phyloP scores from a whole-genome alignment of 2,113 vertebrate species.

The Pongo pygmaeus region DNA sequence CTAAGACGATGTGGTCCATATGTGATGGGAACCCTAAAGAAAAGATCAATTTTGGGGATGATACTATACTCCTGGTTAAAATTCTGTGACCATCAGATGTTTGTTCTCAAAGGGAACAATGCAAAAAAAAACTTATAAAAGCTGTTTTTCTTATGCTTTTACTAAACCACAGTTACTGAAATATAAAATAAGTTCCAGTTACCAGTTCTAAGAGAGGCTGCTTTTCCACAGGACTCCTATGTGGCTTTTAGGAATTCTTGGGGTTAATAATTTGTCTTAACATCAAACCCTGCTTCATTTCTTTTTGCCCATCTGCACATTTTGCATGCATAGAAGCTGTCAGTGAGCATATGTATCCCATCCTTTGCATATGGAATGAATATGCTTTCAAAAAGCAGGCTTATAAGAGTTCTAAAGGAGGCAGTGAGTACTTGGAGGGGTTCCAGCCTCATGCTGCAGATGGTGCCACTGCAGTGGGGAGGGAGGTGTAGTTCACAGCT shows the following conservation, averaged over 20 bases:
- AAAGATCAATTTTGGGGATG: neutral
- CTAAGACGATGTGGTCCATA: neutral
- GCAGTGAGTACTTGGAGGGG: neutral
- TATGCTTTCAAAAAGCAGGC: slow-evolving; percentile 20
- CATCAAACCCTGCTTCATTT: slow-evolving; percentile 3
- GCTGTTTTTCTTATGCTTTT: neutral
- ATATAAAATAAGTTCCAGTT: neutral
- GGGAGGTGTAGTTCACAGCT: neutral
- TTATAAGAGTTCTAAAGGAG: slow-evolving; percentile 23
- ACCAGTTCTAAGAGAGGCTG: neutral
- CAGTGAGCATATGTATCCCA: neutral
- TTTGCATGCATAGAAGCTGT: slow-evolving; percentile 47
- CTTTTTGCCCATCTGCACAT: slow-evolving; percentile 44
- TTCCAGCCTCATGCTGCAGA: slow-evolving; percentile 31
- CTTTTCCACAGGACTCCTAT: neutral
- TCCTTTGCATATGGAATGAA: slow-evolving; percentile 57
- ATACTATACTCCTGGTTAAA: neutral
- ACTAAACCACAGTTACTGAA: slow-evolving; percentile 15
- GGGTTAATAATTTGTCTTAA: slow-evolving; percentile 31
- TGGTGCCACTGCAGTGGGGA: neutral
- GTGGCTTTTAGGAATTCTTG: neutral
- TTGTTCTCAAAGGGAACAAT: slow-evolving; percentile 22
- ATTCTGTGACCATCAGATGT: neutral
- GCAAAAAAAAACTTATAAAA: neutral
- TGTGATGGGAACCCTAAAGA: neutral